Base-by-base conservation (phyloP, 2,113 vertebrate genomes). In the Catharus minimus region DNA sequence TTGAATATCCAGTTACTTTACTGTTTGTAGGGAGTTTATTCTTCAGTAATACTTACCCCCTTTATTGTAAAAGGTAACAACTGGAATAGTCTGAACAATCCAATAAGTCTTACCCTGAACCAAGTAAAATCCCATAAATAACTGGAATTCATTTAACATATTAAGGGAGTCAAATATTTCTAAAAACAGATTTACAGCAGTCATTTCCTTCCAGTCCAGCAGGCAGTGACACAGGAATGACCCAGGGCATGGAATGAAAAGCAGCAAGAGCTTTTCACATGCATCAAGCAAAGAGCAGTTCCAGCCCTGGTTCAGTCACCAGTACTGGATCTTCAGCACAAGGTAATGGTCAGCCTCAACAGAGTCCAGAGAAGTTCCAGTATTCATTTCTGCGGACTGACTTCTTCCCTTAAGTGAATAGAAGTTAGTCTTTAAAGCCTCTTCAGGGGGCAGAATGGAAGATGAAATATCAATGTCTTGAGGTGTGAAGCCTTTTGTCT, bases 191-290 rank as follows among this genome's bases (percentile, higher is more conserved):
- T 96, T 96, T 96, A 96, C 94, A 95, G 85, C 95, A 95, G 91
- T 94, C 93, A 96, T 97, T 96, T 97, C 95, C 96, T 96, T 88
- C 91, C 82, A 96, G 90, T 94, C 92, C 89, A 87, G 69, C 91
- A 93, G 72, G 84, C 93, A 95, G 77, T 96, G 94, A 96, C 94
- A 97, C 93, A 88, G 83, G 65, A 95, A 91, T 96, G 96, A 97
- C 94, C 95, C 46, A 0, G 88, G 49, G 90, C 86, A 89, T 82
- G 75, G 84, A 94, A 95, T 92, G 93, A 92, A 92, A 95, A 95
- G 81, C 81, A 88, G 68, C 11, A 11, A 68, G 89, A 90, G 65
- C 90, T 94, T 94, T 95, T 96, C 95, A 93, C 79, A 80, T 87
- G 82, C 90, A 87, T 64, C 82, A 76, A 50, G 84, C 50, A 86